Percentiles rank a stretch among this genome's conserved stretches.
Evolutionary conservation across 1,140 invertebrate species (phyloP).

Genomic region (Drosophila tristis): DNA sequence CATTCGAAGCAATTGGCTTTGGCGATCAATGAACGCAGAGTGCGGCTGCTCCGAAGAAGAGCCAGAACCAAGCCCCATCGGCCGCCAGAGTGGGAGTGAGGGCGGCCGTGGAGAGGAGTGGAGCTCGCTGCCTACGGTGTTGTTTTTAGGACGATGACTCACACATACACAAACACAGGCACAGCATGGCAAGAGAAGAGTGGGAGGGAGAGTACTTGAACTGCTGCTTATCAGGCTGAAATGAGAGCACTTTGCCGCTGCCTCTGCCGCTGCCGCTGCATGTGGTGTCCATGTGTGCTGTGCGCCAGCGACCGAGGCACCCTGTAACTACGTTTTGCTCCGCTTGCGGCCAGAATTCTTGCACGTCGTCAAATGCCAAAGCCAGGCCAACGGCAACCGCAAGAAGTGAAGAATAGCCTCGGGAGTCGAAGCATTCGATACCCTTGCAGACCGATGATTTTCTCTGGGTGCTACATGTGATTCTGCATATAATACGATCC

Average conservation of each 20-base stretch:
- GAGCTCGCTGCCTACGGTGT: conserved; percentile 54
- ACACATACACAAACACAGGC: conserved; percentile 26
- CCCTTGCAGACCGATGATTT: no score
- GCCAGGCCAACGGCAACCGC: conserved; percentile 11
- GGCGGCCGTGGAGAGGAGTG: conserved; percentile 21
- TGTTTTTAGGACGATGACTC: conserved; percentile 80
- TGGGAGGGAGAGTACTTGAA: conserved; percentile 4
- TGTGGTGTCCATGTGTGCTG: conserved; percentile 36
- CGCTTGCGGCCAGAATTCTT: conserved; percentile 38
- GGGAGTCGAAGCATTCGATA: no score
- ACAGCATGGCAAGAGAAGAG: not conserved
- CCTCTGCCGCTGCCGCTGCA: conserved; percentile 18
- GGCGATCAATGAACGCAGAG: conserved; percentile 76
- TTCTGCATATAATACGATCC: no score
- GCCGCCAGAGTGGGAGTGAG: conserved; percentile 4
- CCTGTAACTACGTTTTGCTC: conserved; percentile 29
- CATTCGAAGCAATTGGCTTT: conserved; percentile 71
- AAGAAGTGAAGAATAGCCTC: conserved; percentile 3
- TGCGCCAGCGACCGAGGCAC: conserved; percentile 18
- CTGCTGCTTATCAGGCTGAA: conserved; percentile 34
- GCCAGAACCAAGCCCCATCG: conserved; percentile 31
- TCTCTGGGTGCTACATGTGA: no score
- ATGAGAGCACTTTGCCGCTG: conserved; percentile 48
- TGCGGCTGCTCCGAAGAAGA: conserved; percentile 41
- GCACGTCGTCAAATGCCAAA: conserved; percentile 22